Percentiles rank a stretch among this genome's conserved stretches.
These are phyloP conservation scores for Sclerodermus sp. DNA, from an alignment of 2,888 invertebrate species.

Conservation along the genomic window DNA sequence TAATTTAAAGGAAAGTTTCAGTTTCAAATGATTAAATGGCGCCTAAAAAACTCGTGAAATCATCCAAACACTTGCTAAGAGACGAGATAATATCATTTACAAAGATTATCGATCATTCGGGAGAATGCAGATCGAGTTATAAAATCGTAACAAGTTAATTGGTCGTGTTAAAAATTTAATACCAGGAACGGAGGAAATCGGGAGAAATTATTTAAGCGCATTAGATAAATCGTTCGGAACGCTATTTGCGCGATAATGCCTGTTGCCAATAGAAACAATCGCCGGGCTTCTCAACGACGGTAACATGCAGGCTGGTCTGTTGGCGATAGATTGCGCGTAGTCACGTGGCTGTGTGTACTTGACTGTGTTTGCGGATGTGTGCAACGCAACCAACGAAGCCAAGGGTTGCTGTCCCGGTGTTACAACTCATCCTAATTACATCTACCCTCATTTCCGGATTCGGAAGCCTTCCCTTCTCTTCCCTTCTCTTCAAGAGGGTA, in stretches of 20 bases:
- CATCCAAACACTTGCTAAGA: no score
- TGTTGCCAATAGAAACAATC: constrained; percentile 25
- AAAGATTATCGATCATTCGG: no score
- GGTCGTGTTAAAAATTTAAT: no score
- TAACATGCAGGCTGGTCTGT: constrained; percentile 27
- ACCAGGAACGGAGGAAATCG: no score
- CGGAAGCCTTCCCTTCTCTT: constrained; percentile 34
- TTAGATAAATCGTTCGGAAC: neutral
- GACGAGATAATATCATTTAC: no score
- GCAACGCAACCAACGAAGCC: constrained; percentile 21
- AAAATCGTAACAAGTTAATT: no score
- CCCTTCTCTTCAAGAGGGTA: constrained; percentile 33
- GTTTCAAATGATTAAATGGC: constrained; percentile 7
- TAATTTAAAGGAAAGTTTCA: constrained; percentile 15
- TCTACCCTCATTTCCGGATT: constrained; percentile 50
- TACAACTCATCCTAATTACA: constrained; percentile 53
- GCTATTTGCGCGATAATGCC: constrained; percentile 30
- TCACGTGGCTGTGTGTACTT: constrained; percentile 10
- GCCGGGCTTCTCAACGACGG: constrained; percentile 21
- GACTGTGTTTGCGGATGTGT: constrained; percentile 8
- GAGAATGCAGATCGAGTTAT: no score
- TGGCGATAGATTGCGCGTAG: constrained; percentile 19
- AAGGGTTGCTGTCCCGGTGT: constrained; percentile 31
- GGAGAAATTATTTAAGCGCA: no score
- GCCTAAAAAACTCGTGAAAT: no score